Evolutionary conservation across 2,888 invertebrate species (phyloP).

Genomic region (Eupithecia insigniata): DNA sequence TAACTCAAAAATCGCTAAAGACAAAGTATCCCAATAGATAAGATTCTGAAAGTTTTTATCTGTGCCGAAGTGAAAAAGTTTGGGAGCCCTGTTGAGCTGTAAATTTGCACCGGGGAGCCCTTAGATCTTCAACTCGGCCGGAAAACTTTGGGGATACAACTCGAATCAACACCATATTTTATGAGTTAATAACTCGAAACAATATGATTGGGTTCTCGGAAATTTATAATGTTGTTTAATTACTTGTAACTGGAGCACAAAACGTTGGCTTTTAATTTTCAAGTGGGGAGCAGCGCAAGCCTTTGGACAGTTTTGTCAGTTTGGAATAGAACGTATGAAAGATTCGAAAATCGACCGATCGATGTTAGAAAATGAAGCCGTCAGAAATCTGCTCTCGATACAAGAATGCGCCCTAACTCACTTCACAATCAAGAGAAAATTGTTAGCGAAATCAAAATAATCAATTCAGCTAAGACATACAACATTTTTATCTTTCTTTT

Average conservation of each 20-base stretch:
- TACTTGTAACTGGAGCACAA: not conserved
- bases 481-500: not conserved
- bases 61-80: slow-evolving; percentile 37
- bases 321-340: too few species aligned
- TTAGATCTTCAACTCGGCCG: slow-evolving; percentile 27
- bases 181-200: slow-evolving; percentile 26
- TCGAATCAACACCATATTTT: slow-evolving; percentile 30
- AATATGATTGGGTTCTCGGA: slow-evolving; percentile 9
- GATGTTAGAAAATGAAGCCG: too few species aligned
- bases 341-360: not conserved
- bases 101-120: slow-evolving; percentile 33
- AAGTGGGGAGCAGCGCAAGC: not conserved
- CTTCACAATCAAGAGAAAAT: not conserved
- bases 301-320: too few species aligned
- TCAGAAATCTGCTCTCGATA: not conserved
- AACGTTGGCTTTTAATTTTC: not conserved
- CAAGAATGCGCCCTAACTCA: not conserved
- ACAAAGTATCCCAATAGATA: slow-evolving; percentile 32
- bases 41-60: slow-evolving; percentile 35
- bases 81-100: slow-evolving; percentile 26
- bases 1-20: slow-evolving; percentile 31
- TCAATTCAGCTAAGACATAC: not conserved
- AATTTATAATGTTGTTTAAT: slow-evolving; percentile 8
- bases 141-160: slow-evolving; percentile 15
- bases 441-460: not conserved